Evolutionary conservation across 2,888 invertebrate species (phyloP), one percentile per base, ranked within the genome.

Genomic region (Volucella bombylans): DNA sequence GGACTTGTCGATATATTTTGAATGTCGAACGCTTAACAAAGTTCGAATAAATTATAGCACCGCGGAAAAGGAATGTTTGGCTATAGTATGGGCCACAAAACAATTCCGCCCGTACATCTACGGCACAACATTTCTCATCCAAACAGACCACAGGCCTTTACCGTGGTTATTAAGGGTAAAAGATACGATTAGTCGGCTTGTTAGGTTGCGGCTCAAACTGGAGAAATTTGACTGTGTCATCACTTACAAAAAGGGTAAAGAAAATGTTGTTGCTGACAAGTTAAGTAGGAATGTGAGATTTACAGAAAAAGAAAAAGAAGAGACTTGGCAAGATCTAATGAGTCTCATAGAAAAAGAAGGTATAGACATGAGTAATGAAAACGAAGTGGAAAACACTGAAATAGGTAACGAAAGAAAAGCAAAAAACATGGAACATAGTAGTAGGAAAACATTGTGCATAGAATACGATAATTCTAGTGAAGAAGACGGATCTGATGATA

Each of bases 141-240:
- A 18, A 4, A 18, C 18, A 0, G 91, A 92, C 62, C 50, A 50
- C 14, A 12, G 18, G 15, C 49, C 55, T 18, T 31, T 67, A 39
- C 55, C 6, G 8, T 74, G 38, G 47, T 14, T 74, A 38, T 49
- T 43, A 31, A 23, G 9, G 6, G 57, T 39, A 12, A 57, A 50
- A 50, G 18, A 39, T 55, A 61, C 52, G 18, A 18, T 18, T 10
- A 50, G 50, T 18, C 18, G 50, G 4, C 50, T 50, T 50, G 18
- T 50, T 8, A 50, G 50, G 18, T 50, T 18, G 50, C 50, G 50
- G 9, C 14, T 50, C 12, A 50, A 50, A 6, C 6, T 31, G 4
- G 31, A 6, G 6, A 2, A 6, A 6, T 31, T 31, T 6, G 31
- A 31, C 31, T 50, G 4, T 14, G 8, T 14, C 15, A 50, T 50